A percentile compares a stretch with the other conserved stretches of the same genome.
Evolutionary conservation across 2,888 invertebrate genomes (phyloP).

Genomic region (Chymomyza fuscimana): DNA sequence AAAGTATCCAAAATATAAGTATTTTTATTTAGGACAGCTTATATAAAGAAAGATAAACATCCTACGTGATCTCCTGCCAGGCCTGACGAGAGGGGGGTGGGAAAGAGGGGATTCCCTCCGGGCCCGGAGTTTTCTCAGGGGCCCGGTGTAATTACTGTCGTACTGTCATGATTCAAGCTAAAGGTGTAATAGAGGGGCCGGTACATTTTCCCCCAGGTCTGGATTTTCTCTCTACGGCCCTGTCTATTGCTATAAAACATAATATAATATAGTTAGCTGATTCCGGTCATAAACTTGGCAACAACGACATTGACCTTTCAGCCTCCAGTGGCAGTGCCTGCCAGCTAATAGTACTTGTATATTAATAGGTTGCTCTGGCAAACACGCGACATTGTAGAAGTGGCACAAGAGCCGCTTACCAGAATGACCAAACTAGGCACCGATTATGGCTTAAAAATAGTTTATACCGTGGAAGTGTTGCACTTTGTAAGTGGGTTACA

Average conservation of each 20-base stretch:
- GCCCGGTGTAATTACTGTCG: too few species aligned
- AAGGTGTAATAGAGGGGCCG: too few species aligned
- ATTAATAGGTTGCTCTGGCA: neutral
- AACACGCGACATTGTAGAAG: neutral
- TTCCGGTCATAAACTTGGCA: neutral
- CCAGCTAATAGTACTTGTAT: neutral
- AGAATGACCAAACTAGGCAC: neutral
- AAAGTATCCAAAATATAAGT: too few species aligned
- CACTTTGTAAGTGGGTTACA: neutral
- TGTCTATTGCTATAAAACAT: neutral
- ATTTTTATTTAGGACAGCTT: too few species aligned
- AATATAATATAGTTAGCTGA: neutral
- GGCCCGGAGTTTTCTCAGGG: too few species aligned
- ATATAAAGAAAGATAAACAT: too few species aligned
- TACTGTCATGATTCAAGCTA: too few species aligned
- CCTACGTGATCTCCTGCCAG: too few species aligned
- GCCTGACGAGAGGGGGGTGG: too few species aligned
- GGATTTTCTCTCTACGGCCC: too few species aligned
- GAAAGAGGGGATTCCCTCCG: too few species aligned
- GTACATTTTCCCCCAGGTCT: too few species aligned
- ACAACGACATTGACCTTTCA: slow-evolving; percentile 2
- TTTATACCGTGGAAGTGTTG: neutral
- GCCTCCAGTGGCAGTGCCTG: neutral
- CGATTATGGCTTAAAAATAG: neutral
- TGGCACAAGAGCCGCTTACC: neutral